phyloP scores from a whole-genome alignment of 2,888 invertebrate species.

The Sabatieria punctata region DNA sequence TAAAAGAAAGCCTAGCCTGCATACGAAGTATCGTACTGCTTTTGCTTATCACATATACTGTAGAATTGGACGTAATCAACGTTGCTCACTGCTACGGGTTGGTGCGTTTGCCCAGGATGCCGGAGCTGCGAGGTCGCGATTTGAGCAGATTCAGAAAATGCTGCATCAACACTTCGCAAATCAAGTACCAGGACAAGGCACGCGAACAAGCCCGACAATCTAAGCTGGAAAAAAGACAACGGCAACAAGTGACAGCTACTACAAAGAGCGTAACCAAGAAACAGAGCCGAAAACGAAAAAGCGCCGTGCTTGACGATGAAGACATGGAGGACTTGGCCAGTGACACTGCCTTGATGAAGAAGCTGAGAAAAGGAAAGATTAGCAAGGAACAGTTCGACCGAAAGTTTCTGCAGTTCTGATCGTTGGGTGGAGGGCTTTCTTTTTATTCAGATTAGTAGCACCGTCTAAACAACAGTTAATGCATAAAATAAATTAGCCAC shows the following conservation, averaged over 20 bases:
- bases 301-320: background rate
- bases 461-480: too few relatives aligned
- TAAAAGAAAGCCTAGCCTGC: too few relatives aligned
- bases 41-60: too few relatives aligned
- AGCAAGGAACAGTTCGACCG: conserved; percentile 28
- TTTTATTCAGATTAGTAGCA: too few relatives aligned
- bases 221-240: background rate
- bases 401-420: too few relatives aligned
- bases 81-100: conserved; percentile 76
- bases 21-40: too few relatives aligned
- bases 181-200: conserved; percentile 14
- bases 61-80: conserved; percentile 62
- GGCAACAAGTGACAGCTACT: background rate
- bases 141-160: conserved; percentile 18
- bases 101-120: conserved; percentile 78
- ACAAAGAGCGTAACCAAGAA: background rate
- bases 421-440: too few relatives aligned
- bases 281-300: conserved; percentile 8
- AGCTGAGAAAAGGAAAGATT: conserved; percentile 36
- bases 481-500: too few relatives aligned
- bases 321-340: conserved; percentile 33
- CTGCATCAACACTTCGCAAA: conserved; percentile 22
- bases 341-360: conserved; percentile 35
- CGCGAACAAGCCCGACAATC: conserved; percentile 8
- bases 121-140: conserved; percentile 50